Conservation (phyloP, 2,113 vertebrate species). For the Nibea coibor region DNA sequence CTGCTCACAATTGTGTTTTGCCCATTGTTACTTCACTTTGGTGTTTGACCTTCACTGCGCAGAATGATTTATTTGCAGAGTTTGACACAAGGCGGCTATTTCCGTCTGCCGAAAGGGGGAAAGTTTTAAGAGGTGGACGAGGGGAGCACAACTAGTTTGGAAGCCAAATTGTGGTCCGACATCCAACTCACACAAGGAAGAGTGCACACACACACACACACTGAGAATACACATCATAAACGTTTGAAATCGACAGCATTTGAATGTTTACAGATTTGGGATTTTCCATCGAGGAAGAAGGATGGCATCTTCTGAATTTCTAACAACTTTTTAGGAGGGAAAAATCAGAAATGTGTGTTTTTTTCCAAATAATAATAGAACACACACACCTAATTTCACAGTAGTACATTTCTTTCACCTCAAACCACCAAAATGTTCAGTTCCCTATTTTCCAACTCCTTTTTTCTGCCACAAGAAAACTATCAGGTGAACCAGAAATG, state of each 20-base stretch:
- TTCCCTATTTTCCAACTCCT: constrained; percentile 32
- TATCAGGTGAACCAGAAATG: constrained; percentile 50
- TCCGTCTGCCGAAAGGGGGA: neutral
- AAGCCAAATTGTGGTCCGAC: neutral
- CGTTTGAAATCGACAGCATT: neutral
- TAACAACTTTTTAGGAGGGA: neutral
- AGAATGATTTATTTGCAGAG: neutral
- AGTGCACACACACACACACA: no score
- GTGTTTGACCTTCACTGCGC: neutral
- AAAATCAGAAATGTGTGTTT: neutral
- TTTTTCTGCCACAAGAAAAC: constrained; percentile 17
- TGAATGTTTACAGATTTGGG: neutral
- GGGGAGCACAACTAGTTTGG: neutral
- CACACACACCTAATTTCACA: neutral
- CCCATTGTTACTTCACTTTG: neutral
- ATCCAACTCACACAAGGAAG: neutral
- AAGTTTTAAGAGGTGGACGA: neutral
- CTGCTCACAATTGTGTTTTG: neutral
- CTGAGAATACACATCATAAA: no score
- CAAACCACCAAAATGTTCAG: constrained; percentile 32
- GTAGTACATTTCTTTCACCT: constrained; percentile 29
- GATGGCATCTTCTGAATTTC: neutral
- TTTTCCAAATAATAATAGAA: neutral
- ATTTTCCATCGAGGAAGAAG: neutral
- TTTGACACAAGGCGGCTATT: neutral